Evolutionary conservation across 2,113 vertebrate species (phyloP).

Genomic region (Hypocryptadius cinnamomeus): DNA sequence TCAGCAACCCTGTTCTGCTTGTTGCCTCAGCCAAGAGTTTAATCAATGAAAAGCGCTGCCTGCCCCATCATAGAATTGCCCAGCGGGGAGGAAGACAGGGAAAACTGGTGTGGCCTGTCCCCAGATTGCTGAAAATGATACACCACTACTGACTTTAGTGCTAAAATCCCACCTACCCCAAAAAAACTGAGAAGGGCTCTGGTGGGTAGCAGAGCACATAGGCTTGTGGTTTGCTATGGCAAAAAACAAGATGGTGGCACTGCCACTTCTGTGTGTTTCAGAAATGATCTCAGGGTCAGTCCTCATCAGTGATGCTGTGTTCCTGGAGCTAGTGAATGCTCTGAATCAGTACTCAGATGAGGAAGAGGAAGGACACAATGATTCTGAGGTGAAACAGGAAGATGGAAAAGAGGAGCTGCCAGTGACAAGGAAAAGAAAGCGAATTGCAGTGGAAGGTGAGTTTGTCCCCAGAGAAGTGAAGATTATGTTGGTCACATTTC

Average conservation of each 20-base stretch:
- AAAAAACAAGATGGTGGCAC: accelerated
- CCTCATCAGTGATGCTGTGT: constrained; percentile 92
- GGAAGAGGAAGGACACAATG: constrained; percentile 83
- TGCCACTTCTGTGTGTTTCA: constrained; percentile 17
- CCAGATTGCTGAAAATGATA: not conserved
- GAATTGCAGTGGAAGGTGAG: constrained; percentile 66
- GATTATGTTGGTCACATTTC: accelerated
- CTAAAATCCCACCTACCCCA: not conserved
- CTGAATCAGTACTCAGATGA: constrained; percentile 90
- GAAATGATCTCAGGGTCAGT: constrained; percentile 83
- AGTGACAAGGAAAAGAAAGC: constrained; percentile 73
- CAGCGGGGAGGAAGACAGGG: not conserved
- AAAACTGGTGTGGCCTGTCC: not conserved
- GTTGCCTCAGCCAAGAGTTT: not conserved
- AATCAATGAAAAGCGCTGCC: not conserved
- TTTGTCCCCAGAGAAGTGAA: not conserved
- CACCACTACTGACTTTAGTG: not conserved
- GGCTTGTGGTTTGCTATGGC: not conserved
- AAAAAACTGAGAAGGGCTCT: not conserved
- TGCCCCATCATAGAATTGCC: not conserved
- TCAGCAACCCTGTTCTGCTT: not conserved
- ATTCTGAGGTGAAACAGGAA: constrained; percentile 67
- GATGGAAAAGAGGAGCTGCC: constrained; percentile 76
- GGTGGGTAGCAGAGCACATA: not conserved
- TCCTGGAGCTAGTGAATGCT: constrained; percentile 92